These are phyloP conservation scores for Timandra comae DNA, from an alignment of 2,888 invertebrate species.

Conservation along the genomic window DNA sequence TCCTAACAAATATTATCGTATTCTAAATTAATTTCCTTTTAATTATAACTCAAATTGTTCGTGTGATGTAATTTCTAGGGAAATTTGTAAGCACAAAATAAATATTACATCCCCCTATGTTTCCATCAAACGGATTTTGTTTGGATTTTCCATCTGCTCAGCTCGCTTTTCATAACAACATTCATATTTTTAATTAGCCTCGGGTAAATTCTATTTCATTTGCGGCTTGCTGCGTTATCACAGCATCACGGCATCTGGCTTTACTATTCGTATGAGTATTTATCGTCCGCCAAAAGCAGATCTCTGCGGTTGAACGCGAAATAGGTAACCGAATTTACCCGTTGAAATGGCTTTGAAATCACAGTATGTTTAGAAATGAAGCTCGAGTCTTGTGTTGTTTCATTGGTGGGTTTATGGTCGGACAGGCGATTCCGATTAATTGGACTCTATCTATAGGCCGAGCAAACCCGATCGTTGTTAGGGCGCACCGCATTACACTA, in stretches of 20 bases:
- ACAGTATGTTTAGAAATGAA: slow-evolving; percentile 33
- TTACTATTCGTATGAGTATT: slow-evolving; percentile 23
- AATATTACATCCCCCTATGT: slow-evolving; percentile 18
- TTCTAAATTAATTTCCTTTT: no score
- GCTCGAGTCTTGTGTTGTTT: slow-evolving; percentile 31
- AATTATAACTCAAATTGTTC: no score
- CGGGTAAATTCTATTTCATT: slow-evolving; percentile 62
- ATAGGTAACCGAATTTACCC: slow-evolving; percentile 42
- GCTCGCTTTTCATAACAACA: slow-evolving; percentile 36
- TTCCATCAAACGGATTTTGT: slow-evolving; percentile 21
- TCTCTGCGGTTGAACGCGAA: slow-evolving; percentile 47
- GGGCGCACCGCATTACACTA: slow-evolving; percentile 33
- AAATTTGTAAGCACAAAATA: slow-evolving; percentile 14
- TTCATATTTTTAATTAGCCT: slow-evolving; percentile 58
- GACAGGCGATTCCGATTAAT: slow-evolving; percentile 46
- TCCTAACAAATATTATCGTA: no score
- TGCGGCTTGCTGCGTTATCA: slow-evolving; percentile 48
- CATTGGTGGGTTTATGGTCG: slow-evolving; percentile 34
- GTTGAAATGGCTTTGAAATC: slow-evolving; percentile 45
- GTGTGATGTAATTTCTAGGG: no score
- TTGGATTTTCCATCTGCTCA: slow-evolving; percentile 29
- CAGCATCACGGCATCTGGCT: slow-evolving; percentile 13
- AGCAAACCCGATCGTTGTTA: slow-evolving; percentile 41
- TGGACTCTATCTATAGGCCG: slow-evolving; percentile 37
- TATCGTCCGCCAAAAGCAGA: slow-evolving; percentile 62